Evolutionary conservation across 1,140 invertebrate genomes (phyloP), one percentile per base, ranked within the genome.

Genomic region (Proctacanthus coquilletti): DNA sequence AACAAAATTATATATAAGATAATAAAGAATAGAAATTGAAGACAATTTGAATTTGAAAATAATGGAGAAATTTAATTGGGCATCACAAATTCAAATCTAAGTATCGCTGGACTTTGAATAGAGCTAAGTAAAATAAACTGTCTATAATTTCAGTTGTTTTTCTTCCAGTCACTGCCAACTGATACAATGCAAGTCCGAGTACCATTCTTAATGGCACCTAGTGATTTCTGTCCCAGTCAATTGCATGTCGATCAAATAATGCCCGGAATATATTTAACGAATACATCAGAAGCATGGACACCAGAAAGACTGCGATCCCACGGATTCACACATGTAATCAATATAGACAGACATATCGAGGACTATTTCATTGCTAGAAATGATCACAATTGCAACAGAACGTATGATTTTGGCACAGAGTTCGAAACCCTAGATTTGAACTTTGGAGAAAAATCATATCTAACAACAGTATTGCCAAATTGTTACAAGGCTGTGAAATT

Each of bases 271-370:
- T 45, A 45, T 35, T 30, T 47, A 9, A 42, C 45, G 15, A 42
- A 40, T 34, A 34, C 39, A 11, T 40, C 42, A 13, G 36, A 45
- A n/a, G 32, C 33, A 10, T 47, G 45, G 40, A 41, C 40, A 36
- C 21, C 42, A n/a, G 40, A 47, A 23, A 34, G 41, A 21, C 36
- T 47, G 11, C 38, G 39, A 5, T 13, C 40, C 3, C 39, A 42
- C 34, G 39, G 42, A 8, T 46, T 46, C 21, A 47, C 43, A 18
- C 43, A 47, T 21, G 38, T 47, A 4, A 47, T 47, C 19, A 42
- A 40, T 5, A 47, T 47, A n/a, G 43, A 47, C 30, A 47, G 43
- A 33, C 45, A 47, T 18, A 47, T 47, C 36, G 40, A 46, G 23
- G 40, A 23, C 27, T 43, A 4, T 44, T 39, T 11, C 42, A 44